Conservation (phyloP, 2,888 invertebrate species). For the Drosophila quasianomalipes region DNA sequence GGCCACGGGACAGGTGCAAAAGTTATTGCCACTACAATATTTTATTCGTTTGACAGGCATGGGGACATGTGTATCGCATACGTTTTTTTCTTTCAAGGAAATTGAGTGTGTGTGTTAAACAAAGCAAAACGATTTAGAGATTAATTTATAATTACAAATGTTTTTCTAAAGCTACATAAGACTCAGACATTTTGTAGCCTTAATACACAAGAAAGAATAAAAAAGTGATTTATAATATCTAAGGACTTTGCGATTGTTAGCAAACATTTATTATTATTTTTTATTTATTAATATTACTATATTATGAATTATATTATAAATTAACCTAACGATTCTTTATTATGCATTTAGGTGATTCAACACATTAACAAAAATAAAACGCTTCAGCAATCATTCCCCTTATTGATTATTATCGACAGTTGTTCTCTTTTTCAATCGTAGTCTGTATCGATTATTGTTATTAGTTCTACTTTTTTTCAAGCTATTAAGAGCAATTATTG, state of each 20-base stretch:
- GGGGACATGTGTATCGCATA: slow-evolving; percentile 1
- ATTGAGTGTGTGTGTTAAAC: neutral
- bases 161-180: neutral
- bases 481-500: neutral
- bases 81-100: neutral
- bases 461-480: neutral
- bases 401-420: neutral
- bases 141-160: neutral
- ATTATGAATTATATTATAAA: neutral
- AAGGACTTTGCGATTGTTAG: neutral
- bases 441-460: neutral
- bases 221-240: neutral
- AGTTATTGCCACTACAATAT: slow-evolving; percentile 54
- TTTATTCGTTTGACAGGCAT: slow-evolving; percentile 19
- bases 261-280: neutral
- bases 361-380: neutral
- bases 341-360: neutral
- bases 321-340: neutral
- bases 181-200: neutral
- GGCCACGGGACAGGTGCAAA: slow-evolving; percentile 31
- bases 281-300: neutral
- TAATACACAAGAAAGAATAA: neutral
- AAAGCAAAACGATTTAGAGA: neutral
- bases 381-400: too few relatives aligned
- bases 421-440: neutral